Conservation (phyloP, 2,113 vertebrate genomes). For the Hippotragus niger region DNA sequence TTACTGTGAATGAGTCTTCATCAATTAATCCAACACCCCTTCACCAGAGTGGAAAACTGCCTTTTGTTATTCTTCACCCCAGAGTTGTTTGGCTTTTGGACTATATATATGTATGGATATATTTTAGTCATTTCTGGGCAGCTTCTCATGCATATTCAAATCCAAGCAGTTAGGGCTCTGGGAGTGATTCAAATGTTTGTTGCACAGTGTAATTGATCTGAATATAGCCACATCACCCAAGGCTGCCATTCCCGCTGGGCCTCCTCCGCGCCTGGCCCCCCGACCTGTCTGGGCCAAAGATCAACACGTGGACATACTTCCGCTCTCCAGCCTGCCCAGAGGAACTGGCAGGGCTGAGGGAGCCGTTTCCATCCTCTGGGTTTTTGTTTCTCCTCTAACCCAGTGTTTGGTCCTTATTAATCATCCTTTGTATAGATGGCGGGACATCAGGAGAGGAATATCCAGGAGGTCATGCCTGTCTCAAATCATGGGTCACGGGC, state of each 20-base stretch:
- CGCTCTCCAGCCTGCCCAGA: fast-evolving
- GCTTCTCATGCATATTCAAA: slow-evolving; percentile 80
- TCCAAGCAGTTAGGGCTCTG: slow-evolving; percentile 18
- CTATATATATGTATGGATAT: slow-evolving; percentile 12
- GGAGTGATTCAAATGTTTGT: slow-evolving; percentile 64
- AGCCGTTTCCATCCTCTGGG: neutral
- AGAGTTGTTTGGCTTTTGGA: slow-evolving; percentile 40
- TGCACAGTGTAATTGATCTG: slow-evolving; percentile 56
- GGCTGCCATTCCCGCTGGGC: neutral
- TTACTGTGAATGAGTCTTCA: neutral
- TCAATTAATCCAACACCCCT: neutral
- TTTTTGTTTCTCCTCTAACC: neutral
- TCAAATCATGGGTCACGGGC: neutral
- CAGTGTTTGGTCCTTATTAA: neutral
- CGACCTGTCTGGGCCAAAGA: neutral
- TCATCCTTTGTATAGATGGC: neutral
- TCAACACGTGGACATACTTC: neutral
- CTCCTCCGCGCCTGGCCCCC: neutral
- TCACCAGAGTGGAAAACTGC: neutral
- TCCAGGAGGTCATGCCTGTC: fast-evolving
- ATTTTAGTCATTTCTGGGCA: slow-evolving; percentile 67
- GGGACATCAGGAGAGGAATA: neutral
- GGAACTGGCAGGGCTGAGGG: too few relatives aligned
- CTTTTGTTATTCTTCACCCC: neutral
- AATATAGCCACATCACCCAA: slow-evolving; percentile 48